Base-by-base conservation (phyloP, 2,113 vertebrate species). In the Larimichthys crocea region DNA sequence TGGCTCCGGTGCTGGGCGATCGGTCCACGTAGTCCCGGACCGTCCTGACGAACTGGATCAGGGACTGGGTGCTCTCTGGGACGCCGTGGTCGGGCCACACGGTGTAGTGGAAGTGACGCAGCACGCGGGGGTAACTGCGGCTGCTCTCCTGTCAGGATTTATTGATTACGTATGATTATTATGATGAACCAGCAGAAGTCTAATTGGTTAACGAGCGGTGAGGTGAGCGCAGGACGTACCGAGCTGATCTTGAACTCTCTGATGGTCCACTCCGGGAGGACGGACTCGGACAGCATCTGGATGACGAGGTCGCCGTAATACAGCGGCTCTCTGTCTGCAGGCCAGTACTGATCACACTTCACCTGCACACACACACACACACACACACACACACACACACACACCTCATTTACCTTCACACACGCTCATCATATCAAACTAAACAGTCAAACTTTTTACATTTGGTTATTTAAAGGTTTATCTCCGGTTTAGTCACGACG, bases 331-430 rank as follows among this genome's bases (percentile, higher is more conserved):
- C 94, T 94, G 88, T 99, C 97, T 3, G 95, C 88, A 1, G 98
- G 98, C 98, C 98, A 99, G 91, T 99, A 99, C 85, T 97, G 97
- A 75, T 99, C 98, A 94, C 98, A 99, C 87, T 99, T 99, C 48
- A 99, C 97, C 98, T 99, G 85, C 61, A 53, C n/a, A 61, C 64
- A 83, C 31, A 26, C 26, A 26, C 26, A 26, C 26, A 26, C 26
- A 26, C 26, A 26, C 26, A 26, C 26, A 26, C 26, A 26, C 26
- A 26, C 24, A 24, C 24, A 24, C 24, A 24, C 24, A 24, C 24
- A 24, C 24, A 24, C 24, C 24, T 24, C 24, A 24, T 24, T 24
- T 24, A 24, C 24, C 24, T 24, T 24, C 24, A 24, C 24, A 24
- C 24, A 24, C 24, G 1, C 26, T 26, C 3, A 26, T 26, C 1